phyloP scores from a whole-genome alignment of 2,113 vertebrate species.

The Corapipo altera region DNA sequence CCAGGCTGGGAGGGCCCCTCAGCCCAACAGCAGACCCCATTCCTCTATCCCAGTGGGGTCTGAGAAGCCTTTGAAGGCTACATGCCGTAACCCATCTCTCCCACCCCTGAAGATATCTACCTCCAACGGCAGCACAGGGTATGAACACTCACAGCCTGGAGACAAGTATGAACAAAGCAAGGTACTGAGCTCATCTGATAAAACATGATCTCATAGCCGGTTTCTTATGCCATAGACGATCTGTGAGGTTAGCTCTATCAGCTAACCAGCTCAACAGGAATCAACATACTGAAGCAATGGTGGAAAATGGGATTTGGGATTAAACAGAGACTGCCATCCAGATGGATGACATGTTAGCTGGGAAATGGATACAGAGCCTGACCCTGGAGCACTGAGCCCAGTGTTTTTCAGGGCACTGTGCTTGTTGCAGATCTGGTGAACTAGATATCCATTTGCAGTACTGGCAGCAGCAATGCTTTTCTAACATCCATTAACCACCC shows the following conservation, averaged over 20 bases:
- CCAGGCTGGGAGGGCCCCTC: constrained; percentile 73
- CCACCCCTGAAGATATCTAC: constrained; percentile 88
- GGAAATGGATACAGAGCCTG: background rate
- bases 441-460: background rate
- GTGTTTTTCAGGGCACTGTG: background rate
- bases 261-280: background rate
- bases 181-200: constrained; percentile 70
- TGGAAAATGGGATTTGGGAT: background rate
- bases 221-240: background rate
- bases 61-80: constrained; percentile 82
- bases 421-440: background rate
- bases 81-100: constrained; percentile 79
- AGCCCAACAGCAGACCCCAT: constrained; percentile 84
- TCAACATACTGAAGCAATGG: background rate
- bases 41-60: constrained; percentile 82
- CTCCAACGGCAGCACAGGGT: constrained; percentile 91
- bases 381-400: background rate
- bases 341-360: background rate
- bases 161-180: constrained; percentile 85
- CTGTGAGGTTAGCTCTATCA: background rate
- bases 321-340: background rate
- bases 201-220: background rate
- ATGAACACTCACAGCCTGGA: constrained; percentile 81
- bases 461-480: background rate
- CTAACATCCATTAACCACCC: background rate